Percentiles rank a stretch among this genome's conserved stretches.
Evolutionary conservation across 2,797 vertebrate species (phyloP).

Genomic region (Cryptoprocta ferox): DNA sequence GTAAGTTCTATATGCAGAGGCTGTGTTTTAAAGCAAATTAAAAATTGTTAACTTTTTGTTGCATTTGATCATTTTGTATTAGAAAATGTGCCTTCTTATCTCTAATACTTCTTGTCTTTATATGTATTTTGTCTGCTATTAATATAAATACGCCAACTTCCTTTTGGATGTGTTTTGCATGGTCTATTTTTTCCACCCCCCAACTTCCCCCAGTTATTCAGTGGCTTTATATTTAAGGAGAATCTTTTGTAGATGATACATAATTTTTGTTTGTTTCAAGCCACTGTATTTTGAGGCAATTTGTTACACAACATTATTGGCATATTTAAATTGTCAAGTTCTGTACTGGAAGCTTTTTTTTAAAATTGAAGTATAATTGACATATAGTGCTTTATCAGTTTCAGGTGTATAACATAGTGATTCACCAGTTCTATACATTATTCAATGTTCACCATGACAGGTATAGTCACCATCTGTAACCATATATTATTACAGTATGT

Average conservation of each 20-base stretch:
- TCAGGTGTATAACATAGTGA: background rate
- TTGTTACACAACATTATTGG: background rate
- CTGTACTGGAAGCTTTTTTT: background rate
- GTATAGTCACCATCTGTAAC: background rate
- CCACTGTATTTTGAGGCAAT: background rate
- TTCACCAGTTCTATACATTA: background rate
- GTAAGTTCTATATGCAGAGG: background rate
- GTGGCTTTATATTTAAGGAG: background rate
- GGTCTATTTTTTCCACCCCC: background rate
- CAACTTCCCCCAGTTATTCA: background rate
- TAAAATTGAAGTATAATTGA: background rate
- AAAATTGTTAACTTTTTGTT: background rate
- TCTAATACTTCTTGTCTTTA: background rate
- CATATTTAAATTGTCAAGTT: background rate
- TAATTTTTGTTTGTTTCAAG: background rate
- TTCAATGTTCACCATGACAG: background rate
- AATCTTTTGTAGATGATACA: background rate
- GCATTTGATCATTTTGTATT: background rate
- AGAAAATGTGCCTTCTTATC: background rate
- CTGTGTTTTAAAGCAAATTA: background rate
- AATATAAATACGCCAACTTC: background rate
- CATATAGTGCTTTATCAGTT: background rate
- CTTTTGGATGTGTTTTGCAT: background rate
- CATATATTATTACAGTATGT: background rate
- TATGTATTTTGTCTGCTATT: background rate